Percentiles rank a stretch among this genome's conserved stretches.
These are phyloP conservation scores for Bos indicus DNA, from an alignment of 2,113 vertebrate species.

Conservation along the genomic window DNA sequence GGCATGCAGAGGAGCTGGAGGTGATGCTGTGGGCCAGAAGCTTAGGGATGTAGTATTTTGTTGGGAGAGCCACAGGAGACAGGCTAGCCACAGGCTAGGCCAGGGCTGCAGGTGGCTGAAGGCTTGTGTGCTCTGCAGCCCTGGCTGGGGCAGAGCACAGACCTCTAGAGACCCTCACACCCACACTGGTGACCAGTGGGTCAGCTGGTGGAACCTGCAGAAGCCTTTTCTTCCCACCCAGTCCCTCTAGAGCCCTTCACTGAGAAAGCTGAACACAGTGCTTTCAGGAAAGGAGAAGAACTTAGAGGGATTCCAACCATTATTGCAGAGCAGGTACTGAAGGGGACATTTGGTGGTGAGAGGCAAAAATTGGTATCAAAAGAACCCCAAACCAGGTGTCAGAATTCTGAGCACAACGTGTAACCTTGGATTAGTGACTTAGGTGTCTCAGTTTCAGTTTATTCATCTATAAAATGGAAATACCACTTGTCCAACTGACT, in stretches of 20 bases:
- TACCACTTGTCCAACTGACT: not conserved
- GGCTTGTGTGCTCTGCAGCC: not conserved
- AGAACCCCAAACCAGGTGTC: not conserved
- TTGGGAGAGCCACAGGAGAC: not conserved
- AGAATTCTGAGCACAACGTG: not conserved
- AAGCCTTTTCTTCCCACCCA: not conserved
- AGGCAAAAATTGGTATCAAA: not conserved
- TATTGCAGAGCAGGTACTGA: not conserved
- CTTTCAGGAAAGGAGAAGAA: too few relatives aligned
- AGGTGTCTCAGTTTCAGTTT: not conserved
- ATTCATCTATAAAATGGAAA: not conserved
- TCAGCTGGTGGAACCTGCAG: not conserved
- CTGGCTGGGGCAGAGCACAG: not conserved
- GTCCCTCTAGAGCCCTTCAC: not conserved
- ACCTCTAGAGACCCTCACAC: not conserved
- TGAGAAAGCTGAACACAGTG: not conserved
- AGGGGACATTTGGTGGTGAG: not conserved
- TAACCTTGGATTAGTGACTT: not conserved
- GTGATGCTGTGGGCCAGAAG: not conserved
- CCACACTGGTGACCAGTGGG: rapidly evolving
- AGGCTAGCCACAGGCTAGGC: not conserved
- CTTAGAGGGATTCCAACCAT: not conserved
- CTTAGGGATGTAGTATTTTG: not conserved
- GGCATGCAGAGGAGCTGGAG: not conserved
- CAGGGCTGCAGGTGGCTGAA: not conserved